Base-by-base conservation (phyloP, 2,797 vertebrate species). In the Aythya fuligula region DNA sequence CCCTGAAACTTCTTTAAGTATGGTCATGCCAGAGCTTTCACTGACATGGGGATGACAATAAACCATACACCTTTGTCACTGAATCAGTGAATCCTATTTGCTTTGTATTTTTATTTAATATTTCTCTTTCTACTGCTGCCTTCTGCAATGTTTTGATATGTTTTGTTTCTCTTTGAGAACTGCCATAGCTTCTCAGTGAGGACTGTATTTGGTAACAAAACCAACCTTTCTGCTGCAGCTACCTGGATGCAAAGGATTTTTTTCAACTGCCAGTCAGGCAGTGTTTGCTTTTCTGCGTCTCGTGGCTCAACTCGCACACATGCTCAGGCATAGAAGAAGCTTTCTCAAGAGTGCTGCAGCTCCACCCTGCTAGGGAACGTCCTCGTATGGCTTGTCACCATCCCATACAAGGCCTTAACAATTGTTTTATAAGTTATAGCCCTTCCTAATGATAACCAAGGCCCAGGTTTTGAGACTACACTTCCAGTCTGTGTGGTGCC, bases 41-140 rank as follows among this genome's bases (percentile, higher is more conserved):
- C n/a, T 74, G 53, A 24, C 71, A 9, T 39, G 20, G 30, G 38
- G 10, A 11, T 32, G 62, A 56, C 51, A 85, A 9, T 79, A 61
- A 95, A 6, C 57, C 74, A 54, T 28, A 41, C 54, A 7, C 14
- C 30, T 92, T 74, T 21, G n/a, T 51, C 84, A 60, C 56, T 72
- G 61, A 83, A 60, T 39, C n/a, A 28, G 65, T 78, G 81, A 69
- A 47, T 92, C 54, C 75, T 19, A 13, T 62, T 93, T 80, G 61
- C 65, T 89, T 83, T 85, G 54, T 93, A 6, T 47, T 95, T 92
- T 60, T 91, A 57, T 93, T 90, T 78, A 51, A 22, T 87, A 16
- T 83, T 89, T 60, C 72, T 51, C 34, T 11, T 90, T 53, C 49
- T 71, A 4, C 67, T 90, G 49, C 54, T 83, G 84, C 73, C 45